phyloP scores from a whole-genome alignment of 1,140 invertebrate species.

The Telenomus remus region DNA sequence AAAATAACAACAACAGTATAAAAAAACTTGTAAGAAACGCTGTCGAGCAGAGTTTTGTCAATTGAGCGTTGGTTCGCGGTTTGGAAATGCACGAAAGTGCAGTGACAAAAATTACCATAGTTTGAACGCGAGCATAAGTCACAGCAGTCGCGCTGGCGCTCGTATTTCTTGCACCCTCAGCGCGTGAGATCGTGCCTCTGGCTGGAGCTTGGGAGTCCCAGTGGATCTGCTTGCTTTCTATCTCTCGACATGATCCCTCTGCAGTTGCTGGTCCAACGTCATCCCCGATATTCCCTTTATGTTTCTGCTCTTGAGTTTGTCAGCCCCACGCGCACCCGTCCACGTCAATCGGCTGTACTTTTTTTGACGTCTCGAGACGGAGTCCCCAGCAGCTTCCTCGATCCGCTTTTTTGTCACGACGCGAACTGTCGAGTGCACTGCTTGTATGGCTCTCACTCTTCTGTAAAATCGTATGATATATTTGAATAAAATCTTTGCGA shows the following conservation, averaged over 20 bases:
- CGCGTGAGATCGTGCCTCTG: slow-evolving; percentile 31
- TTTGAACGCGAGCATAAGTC: slow-evolving; percentile 16
- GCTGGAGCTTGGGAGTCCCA: slow-evolving; percentile 23
- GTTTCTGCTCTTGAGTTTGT: slow-evolving; percentile 12
- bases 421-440: slow-evolving; percentile 22
- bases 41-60: neutral
- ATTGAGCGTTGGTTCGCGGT: neutral
- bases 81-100: neutral
- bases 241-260: slow-evolving; percentile 53
- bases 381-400: slow-evolving; percentile 16
- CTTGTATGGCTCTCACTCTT: slow-evolving; percentile 23
- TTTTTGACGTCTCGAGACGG: slow-evolving; percentile 37
- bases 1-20: too few relatives aligned
- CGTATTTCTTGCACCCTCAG: slow-evolving; percentile 36
- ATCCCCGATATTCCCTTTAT: slow-evolving; percentile 46
- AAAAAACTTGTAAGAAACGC: neutral
- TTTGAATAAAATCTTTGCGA: slow-evolving; percentile 50
- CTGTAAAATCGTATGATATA: slow-evolving; percentile 52
- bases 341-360: slow-evolving; percentile 41
- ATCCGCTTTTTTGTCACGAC: slow-evolving; percentile 34
- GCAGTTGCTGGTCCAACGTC: slow-evolving; percentile 36
- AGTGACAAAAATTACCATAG: slow-evolving; percentile 37
- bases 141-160: slow-evolving; percentile 2
- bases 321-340: slow-evolving; percentile 15
- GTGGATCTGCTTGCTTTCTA: slow-evolving; percentile 41